Conservation (phyloP, 2,797 vertebrate species). For the Cephalopachus bancanus region DNA sequence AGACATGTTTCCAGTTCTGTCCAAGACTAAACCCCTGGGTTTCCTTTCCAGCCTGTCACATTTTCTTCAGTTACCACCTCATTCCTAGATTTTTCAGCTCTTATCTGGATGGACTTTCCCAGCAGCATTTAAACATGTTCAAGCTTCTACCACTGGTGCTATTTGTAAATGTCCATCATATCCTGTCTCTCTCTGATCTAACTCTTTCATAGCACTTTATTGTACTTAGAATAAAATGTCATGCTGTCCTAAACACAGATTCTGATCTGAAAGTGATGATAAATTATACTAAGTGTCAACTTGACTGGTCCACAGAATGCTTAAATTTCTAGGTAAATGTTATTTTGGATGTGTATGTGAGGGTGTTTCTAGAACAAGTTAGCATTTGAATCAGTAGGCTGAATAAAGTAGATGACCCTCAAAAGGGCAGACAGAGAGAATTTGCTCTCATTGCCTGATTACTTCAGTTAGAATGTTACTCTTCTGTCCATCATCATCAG, state of each 20-base stretch:
- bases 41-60: too few species aligned
- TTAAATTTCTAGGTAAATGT: background rate
- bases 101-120: background rate
- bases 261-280: background rate
- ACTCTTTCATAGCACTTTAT: background rate
- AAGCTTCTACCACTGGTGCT: background rate
- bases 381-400: background rate
- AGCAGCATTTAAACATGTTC: background rate
- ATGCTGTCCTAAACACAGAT: background rate
- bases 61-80: background rate
- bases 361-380: background rate
- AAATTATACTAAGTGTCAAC: background rate
- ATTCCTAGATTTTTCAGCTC: background rate
- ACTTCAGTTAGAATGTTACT: background rate
- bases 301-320: background rate
- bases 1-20: background rate
- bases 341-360: background rate
- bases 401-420: background rate
- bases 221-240: background rate
- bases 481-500: background rate
- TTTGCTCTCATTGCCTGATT: background rate
- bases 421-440: background rate
- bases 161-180: background rate
- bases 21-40: background rate
- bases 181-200: background rate